Conservation (phyloP, 2,113 vertebrate genomes). For the Acrocephalus arundinaceus region DNA sequence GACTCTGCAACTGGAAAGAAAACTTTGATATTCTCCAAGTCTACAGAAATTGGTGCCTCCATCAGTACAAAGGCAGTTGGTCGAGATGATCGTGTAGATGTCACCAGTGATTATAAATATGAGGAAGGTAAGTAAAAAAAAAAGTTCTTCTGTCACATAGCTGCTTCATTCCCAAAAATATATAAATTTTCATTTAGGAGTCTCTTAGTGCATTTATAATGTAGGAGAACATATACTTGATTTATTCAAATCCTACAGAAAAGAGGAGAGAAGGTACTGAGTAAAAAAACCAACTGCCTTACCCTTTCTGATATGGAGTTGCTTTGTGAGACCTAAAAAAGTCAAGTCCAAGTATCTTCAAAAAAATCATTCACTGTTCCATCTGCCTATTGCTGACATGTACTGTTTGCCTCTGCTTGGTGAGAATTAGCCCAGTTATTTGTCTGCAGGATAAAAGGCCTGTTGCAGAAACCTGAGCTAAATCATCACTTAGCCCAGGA, state of each 20-base stretch:
- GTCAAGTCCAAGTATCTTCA: background rate
- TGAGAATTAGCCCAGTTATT: background rate
- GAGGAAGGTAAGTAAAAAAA: slow-evolving; percentile 72
- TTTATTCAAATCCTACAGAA: background rate
- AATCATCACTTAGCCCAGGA: background rate
- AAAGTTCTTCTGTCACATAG: background rate
- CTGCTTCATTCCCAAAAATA: background rate
- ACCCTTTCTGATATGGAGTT: background rate
- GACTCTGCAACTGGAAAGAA: background rate
- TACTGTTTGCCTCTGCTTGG: background rate
- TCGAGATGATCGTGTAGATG: slow-evolving; percentile 66
- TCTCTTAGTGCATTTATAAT: background rate
- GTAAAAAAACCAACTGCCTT: background rate
- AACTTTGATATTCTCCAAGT: slow-evolving; percentile 39
- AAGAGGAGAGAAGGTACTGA: background rate
- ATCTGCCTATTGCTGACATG: background rate
- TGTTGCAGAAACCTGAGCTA: background rate
- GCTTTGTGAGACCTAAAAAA: background rate
- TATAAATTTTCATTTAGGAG: background rate
- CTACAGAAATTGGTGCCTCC: slow-evolving; percentile 54
- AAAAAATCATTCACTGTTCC: background rate
- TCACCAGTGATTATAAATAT: slow-evolving; percentile 78
- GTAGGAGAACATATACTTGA: background rate
- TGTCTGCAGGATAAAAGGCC: background rate
- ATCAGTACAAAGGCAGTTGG: slow-evolving; percentile 83